phyloP scores from a whole-genome alignment of 1,140 invertebrate species.

The Bombyx mandarina region DNA sequence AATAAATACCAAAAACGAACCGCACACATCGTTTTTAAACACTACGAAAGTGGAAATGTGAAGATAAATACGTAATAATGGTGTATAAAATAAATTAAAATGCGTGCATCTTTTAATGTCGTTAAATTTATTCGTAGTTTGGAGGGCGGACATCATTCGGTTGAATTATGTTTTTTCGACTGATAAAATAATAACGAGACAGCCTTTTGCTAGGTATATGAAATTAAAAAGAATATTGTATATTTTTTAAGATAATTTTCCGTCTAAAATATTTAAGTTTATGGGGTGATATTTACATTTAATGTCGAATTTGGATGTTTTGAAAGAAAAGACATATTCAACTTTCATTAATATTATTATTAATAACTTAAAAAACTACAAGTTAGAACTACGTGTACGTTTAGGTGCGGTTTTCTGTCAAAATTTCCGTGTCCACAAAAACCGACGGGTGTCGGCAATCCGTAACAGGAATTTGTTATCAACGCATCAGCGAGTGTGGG shows the following conservation, averaged over 20 bases:
- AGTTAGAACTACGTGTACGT: no score
- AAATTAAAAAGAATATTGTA: neutral
- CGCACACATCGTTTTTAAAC: slow-evolving; percentile 22
- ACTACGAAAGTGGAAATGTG: slow-evolving; percentile 23
- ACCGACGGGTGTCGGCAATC: slow-evolving; percentile 25
- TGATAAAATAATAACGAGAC: no score
- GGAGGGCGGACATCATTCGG: no score
- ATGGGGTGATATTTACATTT: no score
- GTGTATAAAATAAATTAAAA: slow-evolving; percentile 22
- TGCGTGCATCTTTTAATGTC: slow-evolving; percentile 1
- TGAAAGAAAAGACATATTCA: no score
- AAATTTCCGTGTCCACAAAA: slow-evolving; percentile 19
- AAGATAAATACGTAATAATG: slow-evolving; percentile 49
- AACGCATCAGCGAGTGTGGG: slow-evolving; percentile 24
- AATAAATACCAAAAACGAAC: slow-evolving; percentile 44
- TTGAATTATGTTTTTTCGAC: no score
- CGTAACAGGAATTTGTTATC: slow-evolving; percentile 31
- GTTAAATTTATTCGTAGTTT: slow-evolving; percentile 3
- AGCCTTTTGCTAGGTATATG: neutral
- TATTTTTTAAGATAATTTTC: no score
- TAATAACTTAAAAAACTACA: no score
- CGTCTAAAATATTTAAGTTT: no score
- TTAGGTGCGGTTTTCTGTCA: slow-evolving; percentile 13
- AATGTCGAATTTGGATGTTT: no score
- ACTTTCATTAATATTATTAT: no score